A percentile compares a stretch with the other conserved stretches of the same genome.
These are phyloP conservation scores for Echinarachnius parma DNA, from an alignment of 53 echinoderm and acorn worm species.

Conservation along the genomic window DNA sequence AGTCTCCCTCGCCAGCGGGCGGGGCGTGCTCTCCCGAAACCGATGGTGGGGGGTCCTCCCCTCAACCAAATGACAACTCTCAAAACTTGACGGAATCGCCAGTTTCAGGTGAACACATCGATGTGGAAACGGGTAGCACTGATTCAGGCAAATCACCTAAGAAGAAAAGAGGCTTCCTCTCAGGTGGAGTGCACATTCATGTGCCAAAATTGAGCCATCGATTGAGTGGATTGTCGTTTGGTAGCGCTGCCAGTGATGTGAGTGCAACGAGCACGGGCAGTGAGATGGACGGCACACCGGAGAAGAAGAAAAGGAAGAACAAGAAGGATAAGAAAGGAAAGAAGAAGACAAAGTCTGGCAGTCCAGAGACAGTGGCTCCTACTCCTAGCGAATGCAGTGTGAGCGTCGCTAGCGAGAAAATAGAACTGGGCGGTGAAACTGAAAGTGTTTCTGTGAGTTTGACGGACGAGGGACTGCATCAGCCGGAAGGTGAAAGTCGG, in stretches of 20 bases:
- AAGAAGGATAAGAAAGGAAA: slow-evolving; percentile 27
- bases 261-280: slow-evolving; percentile 33
- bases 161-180: slow-evolving; percentile 32
- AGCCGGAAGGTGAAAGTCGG: slow-evolving; percentile 1
- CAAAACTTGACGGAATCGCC: slow-evolving; percentile 11
- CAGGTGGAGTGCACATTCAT: slow-evolving; percentile 38
- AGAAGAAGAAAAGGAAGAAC: slow-evolving; percentile 28
- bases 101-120: background rate
- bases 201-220: slow-evolving; percentile 27
- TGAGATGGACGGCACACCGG: slow-evolving; percentile 5
- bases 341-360: slow-evolving; percentile 1
- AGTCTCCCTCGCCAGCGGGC: background rate
- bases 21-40: background rate
- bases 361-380: background rate
- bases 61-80: background rate
- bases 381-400: slow-evolving; percentile 33
- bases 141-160: slow-evolving; percentile 33
- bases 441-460: background rate
- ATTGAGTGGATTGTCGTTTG: slow-evolving; percentile 11
- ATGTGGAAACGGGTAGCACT: slow-evolving; percentile 26
- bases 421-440: slow-evolving; percentile 3
- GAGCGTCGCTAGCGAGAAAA: slow-evolving; percentile 19
- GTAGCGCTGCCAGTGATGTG: slow-evolving; percentile 25
- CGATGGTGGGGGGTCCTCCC: background rate
- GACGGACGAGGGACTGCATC: slow-evolving; percentile 16